Evolutionary conservation across 1,140 invertebrate genomes (phyloP), one percentile per base, ranked within the genome.

Genomic region (Schlechtendalia chinensis): DNA sequence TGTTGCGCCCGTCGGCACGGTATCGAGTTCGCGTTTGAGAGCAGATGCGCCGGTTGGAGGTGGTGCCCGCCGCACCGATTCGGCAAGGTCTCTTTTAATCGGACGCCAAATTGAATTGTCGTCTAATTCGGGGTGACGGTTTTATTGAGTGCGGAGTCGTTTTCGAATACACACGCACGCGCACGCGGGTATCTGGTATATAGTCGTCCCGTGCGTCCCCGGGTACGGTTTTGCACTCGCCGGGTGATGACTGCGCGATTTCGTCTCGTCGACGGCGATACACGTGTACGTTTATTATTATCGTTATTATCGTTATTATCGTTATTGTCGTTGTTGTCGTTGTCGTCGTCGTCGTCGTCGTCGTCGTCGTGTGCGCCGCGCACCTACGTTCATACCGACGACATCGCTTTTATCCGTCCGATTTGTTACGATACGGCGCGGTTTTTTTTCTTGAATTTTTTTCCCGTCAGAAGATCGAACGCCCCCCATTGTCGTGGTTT

Each of bases 21-120:
- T 16, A 39, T 3, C 32, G 32, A 39, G 32, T 8, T 39, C 32
- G 3, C 32, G 3, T 10, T 4, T 12, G 4, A 8, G 53, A 58
- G 75, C 75, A 79, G 75, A 58, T 79, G 75, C 47, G 75, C 32
- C 6, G 3, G n/a, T n/a, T n/a, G n/a, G n/a, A n/a, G n/a, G n/a
- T n/a, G n/a, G n/a, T n/a, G n/a, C n/a, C n/a, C n/a, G n/a, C n/a
- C n/a, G n/a, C n/a, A n/a, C 75, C 58, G 32, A 79, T 79, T 79
- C 54, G 75, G 75, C 58, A 63, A 79, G 75, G 75, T 79, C 75
- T 79, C 58, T 47, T 79, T 77, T 79, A 79, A 79, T 79, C 75
- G 58, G 58, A 59, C 4, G 19, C 58, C 39, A 50, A 63, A 63
- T 61, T 63, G 58, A 79, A 79, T 79, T 63, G 75, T 79, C 75